Conservation (phyloP, 2,113 vertebrate species). For the Ramphastos sulfuratus region DNA sequence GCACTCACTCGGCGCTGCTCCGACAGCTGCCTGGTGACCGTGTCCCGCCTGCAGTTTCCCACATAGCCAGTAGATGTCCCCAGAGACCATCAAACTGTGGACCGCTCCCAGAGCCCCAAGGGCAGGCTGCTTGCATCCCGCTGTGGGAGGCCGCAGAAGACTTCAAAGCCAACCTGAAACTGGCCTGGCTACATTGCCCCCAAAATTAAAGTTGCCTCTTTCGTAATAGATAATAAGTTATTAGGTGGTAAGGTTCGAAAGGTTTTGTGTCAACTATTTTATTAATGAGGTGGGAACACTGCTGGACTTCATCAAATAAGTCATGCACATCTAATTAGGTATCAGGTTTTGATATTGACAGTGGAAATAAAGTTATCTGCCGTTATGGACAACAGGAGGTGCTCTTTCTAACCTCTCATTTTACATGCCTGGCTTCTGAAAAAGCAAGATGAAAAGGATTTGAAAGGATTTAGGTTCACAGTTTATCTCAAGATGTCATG, state of each 20-base stretch:
- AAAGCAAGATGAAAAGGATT: not conserved
- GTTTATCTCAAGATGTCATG: not conserved
- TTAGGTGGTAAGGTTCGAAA: not conserved
- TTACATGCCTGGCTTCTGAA: not conserved
- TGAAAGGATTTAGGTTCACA: not conserved
- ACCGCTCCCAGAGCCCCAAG: rapidly evolving
- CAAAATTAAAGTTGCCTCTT: not conserved
- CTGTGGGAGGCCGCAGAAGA: not conserved
- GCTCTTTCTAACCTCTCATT: not conserved
- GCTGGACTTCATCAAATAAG: not conserved
- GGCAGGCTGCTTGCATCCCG: not conserved
- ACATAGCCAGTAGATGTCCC: constrained; percentile 90
- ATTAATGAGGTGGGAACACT: not conserved
- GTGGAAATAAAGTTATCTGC: not conserved
- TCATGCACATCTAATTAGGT: not conserved
- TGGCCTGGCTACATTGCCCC: not conserved
- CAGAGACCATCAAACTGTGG: constrained; percentile 84
- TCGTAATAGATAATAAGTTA: not conserved
- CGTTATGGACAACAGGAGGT: not conserved
- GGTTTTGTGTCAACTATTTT: not conserved
- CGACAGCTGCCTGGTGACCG: not conserved
- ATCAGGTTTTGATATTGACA: not conserved
- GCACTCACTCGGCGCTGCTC: not conserved
- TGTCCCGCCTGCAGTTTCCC: constrained; percentile 78
- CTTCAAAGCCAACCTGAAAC: not conserved